Percentiles rank a stretch among this genome's conserved stretches.
Conservation (phyloP, 2,113 vertebrate genomes). For the Alethe diademata region DNA sequence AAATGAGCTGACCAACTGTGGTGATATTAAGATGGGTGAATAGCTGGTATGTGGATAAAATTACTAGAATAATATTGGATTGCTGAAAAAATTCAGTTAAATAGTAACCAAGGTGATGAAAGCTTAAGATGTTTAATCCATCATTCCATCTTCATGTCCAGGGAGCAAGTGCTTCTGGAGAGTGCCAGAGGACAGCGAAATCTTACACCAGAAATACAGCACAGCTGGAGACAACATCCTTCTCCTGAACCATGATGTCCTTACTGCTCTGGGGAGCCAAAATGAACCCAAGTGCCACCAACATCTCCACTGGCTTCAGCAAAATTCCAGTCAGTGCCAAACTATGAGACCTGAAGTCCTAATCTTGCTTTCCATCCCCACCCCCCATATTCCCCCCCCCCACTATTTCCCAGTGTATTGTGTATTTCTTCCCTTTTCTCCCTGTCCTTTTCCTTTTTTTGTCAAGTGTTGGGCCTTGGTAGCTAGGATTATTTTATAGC, state of each 20-base stretch:
- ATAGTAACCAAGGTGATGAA: not conserved
- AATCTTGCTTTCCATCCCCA: not conserved
- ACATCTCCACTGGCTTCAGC: not conserved
- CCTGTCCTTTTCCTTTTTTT: not conserved
- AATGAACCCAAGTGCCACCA: not conserved
- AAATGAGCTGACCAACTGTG: not conserved
- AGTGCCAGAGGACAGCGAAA: not conserved
- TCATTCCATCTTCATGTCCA: not conserved
- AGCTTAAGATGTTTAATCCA: not conserved
- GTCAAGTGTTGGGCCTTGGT: not conserved
- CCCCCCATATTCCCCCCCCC: rapidly evolving
- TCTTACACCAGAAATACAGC: not conserved
- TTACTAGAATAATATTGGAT: too few species aligned
- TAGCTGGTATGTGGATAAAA: not conserved
- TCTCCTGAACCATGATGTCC: not conserved
- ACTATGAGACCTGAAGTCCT: not conserved
- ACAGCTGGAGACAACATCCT: not conserved
- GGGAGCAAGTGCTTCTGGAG: not conserved
- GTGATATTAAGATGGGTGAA: not conserved
- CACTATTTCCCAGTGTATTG: not conserved
- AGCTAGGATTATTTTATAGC: not conserved
- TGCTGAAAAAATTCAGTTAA: not conserved
- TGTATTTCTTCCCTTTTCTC: not conserved
- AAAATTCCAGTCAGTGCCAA: not conserved
- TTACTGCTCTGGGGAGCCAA: not conserved